Conservation (phyloP, 2,888 invertebrate species). For the Hemithea aestivaria region DNA sequence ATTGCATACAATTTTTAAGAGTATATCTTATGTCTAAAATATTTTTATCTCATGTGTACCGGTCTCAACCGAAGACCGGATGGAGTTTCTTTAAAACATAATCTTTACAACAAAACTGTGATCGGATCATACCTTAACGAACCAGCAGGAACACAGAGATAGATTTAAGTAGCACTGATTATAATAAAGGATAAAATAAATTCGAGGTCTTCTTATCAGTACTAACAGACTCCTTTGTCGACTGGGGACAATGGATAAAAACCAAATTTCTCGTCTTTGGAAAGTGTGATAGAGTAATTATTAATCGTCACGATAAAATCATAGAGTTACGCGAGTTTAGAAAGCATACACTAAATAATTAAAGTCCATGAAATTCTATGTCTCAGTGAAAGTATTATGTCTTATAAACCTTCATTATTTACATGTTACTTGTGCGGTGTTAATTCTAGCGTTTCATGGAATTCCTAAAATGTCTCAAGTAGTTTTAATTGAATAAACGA, state of each 20-base stretch:
- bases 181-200: slow-evolving; percentile 36
- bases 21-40: too few species aligned
- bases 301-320: slow-evolving; percentile 12
- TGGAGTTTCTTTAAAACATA: slow-evolving; percentile 74
- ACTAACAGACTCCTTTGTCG: slow-evolving; percentile 20
- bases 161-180: slow-evolving; percentile 65
- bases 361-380: too few species aligned
- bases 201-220: slow-evolving; percentile 25
- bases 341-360: background rate
- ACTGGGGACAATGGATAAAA: slow-evolving; percentile 19
- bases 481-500: too few species aligned
- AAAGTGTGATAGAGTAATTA: slow-evolving; percentile 11
- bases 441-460: too few species aligned
- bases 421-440: too few species aligned
- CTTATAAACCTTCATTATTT: too few species aligned
- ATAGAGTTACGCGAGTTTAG: background rate
- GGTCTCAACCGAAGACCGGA: slow-evolving; percentile 60
- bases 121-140: slow-evolving; percentile 71
- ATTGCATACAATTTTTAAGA: too few species aligned
- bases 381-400: too few species aligned
- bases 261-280: slow-evolving; percentile 9
- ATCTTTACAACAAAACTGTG: slow-evolving; percentile 77
- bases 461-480: too few species aligned
- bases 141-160: slow-evolving; percentile 58
- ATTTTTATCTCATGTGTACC: slow-evolving; percentile 52